Evolutionary conservation across 2,797 vertebrate species (phyloP), one percentile per base, ranked within the genome.

Genomic region (Crocidura indochinensis): DNA sequence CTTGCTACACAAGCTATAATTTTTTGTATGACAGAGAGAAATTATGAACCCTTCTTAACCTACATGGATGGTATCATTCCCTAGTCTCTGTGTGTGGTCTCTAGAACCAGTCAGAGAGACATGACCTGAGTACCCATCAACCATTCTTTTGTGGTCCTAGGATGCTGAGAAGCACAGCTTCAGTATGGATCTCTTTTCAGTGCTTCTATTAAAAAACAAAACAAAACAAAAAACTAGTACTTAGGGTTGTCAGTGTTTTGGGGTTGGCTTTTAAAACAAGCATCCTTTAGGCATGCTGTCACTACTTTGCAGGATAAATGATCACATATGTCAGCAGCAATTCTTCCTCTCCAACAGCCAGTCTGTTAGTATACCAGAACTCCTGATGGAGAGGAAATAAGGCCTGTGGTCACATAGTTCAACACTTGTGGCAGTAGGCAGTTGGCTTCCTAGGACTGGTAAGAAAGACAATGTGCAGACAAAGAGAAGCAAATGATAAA

Each of bases 261-360:
- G 51, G 31, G 31, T 78, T 65, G 77, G 12, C 46, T 83, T 93
- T 86, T 77, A 77, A 93, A 93, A 84, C 64, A 78, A 77, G n/a
- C 29, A 76, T 17, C 31, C 49, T 71, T 24, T 68, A 76, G 26
- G 56, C 49, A 49, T 49, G 80, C 60, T 31, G 51, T 38, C 29
- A 20, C 9, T 67, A 46, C 29, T 78, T 69, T 72, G 60, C 24
- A 85, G 68, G 67, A 88, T 68, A 89, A 86, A 89, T 73, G 68
- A 76, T 31, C 76, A 71, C 73, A 62, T 0, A 47, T 0, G 3
- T 71, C 26, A n/a, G 22, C 69, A 47, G 27, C 53, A 44, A 26
- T 38, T 83, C 78, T 65, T 79, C 6, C 29, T 88, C 31, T 75
- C 78, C 68, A 87, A 10, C 4, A n/a, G 29, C 3, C n/a, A 3